Base-by-base conservation (phyloP, 2,888 invertebrate genomes). In the Pediacus dermestoides region DNA sequence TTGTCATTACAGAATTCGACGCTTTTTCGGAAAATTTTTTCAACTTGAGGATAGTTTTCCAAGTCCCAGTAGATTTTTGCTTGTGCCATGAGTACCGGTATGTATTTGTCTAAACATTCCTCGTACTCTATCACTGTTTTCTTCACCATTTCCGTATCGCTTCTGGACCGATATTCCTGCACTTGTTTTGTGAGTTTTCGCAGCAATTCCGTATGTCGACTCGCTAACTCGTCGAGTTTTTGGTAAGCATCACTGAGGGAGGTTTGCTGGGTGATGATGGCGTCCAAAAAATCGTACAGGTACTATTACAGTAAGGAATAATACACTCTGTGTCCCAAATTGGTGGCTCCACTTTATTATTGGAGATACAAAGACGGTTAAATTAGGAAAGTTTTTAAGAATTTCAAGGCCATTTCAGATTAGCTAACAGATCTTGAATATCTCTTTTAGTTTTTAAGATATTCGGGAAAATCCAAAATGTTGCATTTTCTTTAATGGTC, bases 1-100 rank as follows among this genome's bases (percentile, higher is more conserved):
- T 95, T 92, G 61, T 96, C 96, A 53, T 92, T 92, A 63, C 97
- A 97, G 68, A 97, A 97, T 66, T 99, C 99, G 0, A 92, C 93
- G 40, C 94, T 94, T 66, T 95, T 93, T 16, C 92, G 81, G 67
- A 97, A 96, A 51, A 96, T 92, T 64, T 93, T 91, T 66, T 97
- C 96, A 1, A 99, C 96, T 63, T 95, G 92, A 1, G 82, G 77
- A 60, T 96, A 99, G 65, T 97, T 93, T 63, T 92, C 92, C 67
- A 88, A 78, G 50, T 97, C 93, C 97, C 99, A 99, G 63, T 92
- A 94, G 50, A 99, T 92, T 76, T 95, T 96, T 1, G 97, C 96
- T 69, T 99, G 93, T 0, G 95, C 93, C 97, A 99, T 97, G n/a
- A 97, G 76, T 1, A 96, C 93, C 0, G 99, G 97, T 44, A 99